Base-by-base conservation (phyloP, 2,113 vertebrate genomes). In the Reinhardtius hippoglossoides region DNA sequence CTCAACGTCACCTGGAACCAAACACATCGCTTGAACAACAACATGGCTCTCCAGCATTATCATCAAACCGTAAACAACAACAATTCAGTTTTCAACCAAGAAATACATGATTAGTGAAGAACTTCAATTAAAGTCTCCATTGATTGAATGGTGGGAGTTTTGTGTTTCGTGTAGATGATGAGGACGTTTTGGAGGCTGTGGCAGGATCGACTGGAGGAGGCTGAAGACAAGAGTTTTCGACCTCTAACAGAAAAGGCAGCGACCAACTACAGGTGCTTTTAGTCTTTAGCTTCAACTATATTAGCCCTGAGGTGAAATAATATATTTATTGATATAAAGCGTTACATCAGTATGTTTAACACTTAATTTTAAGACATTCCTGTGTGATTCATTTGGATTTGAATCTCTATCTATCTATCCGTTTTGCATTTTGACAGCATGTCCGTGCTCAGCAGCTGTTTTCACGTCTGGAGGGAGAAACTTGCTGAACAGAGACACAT, bases 111-210 rank as follows among this genome's bases (percentile, higher is more conserved):
- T 20, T 4, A 9, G 6, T 5, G 9, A 14, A 2, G 0, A 16
- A 16, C 0, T 21, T 24, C n/a, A 10, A 21, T 1, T 77, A 10
- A 42, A 12, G 40, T 40, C 4, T 1, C n/a, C 13, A 23, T 48
- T 2, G 0, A 27, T 24, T 42, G 9, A 6, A 54, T 64, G 52
- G 10, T 9, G 44, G 12, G 67, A 55, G 24, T 10, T 42, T 54
- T 69, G 2, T 75, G 35, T 54, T 50, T 85, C 27, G 35, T 35
- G 52, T 74, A 99, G 97, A 24, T 97, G 37, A 79, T 93, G 40
- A 76, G 31, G 18, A 94, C 76, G 55, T 95, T 89, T 87, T 98
- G 96, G 96, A 93, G 65, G 71, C 0, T 6, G 59, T 99, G 98
- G 97, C 93, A 93, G 62, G 82, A 73, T 40, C 54, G 21, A 35